Base-by-base conservation (phyloP, 1,140 invertebrate genomes). In the Idris sp. region DNA sequence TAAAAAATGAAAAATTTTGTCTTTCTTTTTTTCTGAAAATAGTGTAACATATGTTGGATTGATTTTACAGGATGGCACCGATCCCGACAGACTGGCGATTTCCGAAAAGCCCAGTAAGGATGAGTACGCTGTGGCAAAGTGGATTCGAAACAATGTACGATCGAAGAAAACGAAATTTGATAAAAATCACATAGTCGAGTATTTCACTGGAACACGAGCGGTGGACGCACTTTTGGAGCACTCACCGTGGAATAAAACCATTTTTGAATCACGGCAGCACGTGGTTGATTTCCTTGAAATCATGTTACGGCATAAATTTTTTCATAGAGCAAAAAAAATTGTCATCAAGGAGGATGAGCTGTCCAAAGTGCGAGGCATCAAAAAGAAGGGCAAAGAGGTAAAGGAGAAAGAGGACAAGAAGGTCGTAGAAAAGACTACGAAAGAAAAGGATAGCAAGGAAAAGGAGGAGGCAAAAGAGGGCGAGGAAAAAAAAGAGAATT, bases 161-260 rank as follows among this genome's bases (percentile, higher is more conserved):
- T 94, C 92, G 4, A 98, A 98, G 86, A 96, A 96, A 83, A 98
- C 96, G 0, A 98, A 97, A 87, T 97, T 98, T 82, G 81, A 86
- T 25, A 89, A 97, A 35, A 95, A 95, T 79, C 97, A 99, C 85
- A 94, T 97, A 88, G 97, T 99, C 0, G 94, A 98, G 85, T 98
- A 98, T 88, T 99, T 99, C 77, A 96, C 96, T 76, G 96, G 96
- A 92, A 90, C 90, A 31, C 96, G 97, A 85, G 97, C 97, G 1
- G 92, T 99, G 0, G 97, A 99, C 87, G 93, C 92, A 0, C 86
- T 99, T 5, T 81, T 99, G 80, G 93, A 96, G 30, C 81, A 78
- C 14, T 99, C 98, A 0, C 95, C 96, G 84, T 99, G 96, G 92
- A 94, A 93, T 11, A 92, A 92, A 67, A 91, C 94, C 0, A 83